A percentile compares a stretch with the other conserved stretches of the same genome.
Conservation (phyloP, 2,888 invertebrate genomes). For the Cephonodes hylas region DNA sequence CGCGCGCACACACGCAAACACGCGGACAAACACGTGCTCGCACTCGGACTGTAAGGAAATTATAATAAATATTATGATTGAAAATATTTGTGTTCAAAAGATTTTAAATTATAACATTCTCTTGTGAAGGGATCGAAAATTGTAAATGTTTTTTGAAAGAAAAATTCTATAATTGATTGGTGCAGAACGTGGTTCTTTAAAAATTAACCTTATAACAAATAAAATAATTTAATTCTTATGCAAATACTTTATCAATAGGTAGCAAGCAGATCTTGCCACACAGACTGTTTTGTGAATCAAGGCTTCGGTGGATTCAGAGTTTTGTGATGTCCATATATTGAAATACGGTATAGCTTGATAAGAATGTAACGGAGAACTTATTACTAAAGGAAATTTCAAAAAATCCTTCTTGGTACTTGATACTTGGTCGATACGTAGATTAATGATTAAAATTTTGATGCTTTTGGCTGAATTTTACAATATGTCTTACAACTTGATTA, state of each 20-base stretch:
- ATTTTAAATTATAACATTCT: background rate
- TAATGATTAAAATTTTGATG: too few species aligned
- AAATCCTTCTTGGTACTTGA: too few species aligned
- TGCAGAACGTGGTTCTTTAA: background rate
- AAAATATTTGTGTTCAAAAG: background rate
- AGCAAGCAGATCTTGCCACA: conserved; percentile 4
- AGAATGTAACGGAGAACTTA: too few species aligned
- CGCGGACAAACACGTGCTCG: too few species aligned
- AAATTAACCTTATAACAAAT: background rate
- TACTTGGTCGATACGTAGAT: too few species aligned
- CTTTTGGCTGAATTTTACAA: too few species aligned
- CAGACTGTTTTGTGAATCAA: background rate
- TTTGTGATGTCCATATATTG: background rate
- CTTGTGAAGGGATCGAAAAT: background rate
- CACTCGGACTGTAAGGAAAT: background rate
- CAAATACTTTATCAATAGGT: background rate
- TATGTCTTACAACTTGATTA: too few species aligned
- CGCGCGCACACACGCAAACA: background rate
- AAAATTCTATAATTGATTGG: background rate
- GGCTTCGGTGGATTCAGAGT: background rate
- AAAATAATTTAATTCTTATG: too few species aligned
- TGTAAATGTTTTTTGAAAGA: background rate
- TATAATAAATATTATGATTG: background rate
- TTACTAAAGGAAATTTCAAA: too few species aligned
- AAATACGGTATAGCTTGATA: background rate